Evolutionary conservation across 2,797 vertebrate species (phyloP), one percentile per base, ranked within the genome.

Genomic region (Microctenopoma steveboyesi): DNA sequence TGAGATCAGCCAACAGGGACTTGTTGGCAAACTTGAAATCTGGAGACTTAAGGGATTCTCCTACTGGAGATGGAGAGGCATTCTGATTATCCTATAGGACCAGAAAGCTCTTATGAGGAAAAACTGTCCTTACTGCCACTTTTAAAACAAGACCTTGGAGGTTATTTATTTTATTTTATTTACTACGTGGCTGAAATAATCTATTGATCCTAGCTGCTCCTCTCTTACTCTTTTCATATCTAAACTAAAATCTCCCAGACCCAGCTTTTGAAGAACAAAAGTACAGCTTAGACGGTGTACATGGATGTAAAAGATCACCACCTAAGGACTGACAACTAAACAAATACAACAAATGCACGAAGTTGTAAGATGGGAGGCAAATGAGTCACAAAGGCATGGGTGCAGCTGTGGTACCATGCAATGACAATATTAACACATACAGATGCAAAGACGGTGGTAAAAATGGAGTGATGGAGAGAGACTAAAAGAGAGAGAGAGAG

Each of bases 401-500:
- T 84, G 88, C 83, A 87, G 86, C 69, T 42, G 75, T 77, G 80
- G 76, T 84, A 82, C 84, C 87, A 88, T 91, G 92, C 89, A 82
- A 83, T 83, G 85, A 85, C 63, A 82, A 79, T 78, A 88, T 88
- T 82, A 89, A 86, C 82, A 90, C 75, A 87, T 73, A 90, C 64
- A 90, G 69, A 72, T 79, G 89, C 58, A 78, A 74, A 82, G 81
- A 86, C 86, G 85, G 61, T 82, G 79, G 76, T 87, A 66, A 83
- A 35, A 84, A 81, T 79, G 84, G 79, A 89, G 87, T 83, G 73
- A 89, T 89, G 84, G 79, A 90, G 76, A 91, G 78, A 90, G 81
- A 69, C 87, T 91, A 86, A 92, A 90, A 89, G 88, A 89, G 88
- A 91, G 88, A 83, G 83, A 88, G 84, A 89, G 83, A 90, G 83